phyloP scores from a whole-genome alignment of 1,140 invertebrate species.

The Trichonephila inaurata region DNA sequence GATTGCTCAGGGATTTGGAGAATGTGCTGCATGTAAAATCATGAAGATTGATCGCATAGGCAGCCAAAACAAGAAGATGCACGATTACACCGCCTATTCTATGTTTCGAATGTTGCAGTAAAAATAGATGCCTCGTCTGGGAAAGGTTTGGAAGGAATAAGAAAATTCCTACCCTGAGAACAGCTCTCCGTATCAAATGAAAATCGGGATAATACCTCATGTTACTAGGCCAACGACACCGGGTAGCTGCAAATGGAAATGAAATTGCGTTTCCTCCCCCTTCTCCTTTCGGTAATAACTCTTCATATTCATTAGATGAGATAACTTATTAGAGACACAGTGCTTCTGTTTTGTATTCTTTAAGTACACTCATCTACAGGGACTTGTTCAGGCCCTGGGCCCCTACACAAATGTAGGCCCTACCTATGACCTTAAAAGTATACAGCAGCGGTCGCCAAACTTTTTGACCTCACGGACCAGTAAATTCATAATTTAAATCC shows the following conservation, averaged over 20 bases:
- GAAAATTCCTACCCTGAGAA: background rate
- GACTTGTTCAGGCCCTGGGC: no score
- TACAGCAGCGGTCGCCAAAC: no score
- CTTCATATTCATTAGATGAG: background rate
- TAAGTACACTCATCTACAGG: no score
- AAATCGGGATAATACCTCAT: constrained; percentile 11
- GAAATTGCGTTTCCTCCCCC: background rate
- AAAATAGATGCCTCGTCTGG: constrained; percentile 40
- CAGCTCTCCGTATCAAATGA: background rate
- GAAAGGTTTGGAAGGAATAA: background rate
- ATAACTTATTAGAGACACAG: background rate
- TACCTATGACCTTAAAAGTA: no score
- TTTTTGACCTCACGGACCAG: no score
- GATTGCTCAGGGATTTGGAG: constrained; percentile 31
- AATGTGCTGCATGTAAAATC: constrained; percentile 59
- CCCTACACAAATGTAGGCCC: no score
- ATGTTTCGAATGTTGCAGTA: constrained; percentile 53
- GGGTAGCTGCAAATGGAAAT: background rate
- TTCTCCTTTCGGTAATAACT: background rate
- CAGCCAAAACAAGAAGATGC: constrained; percentile 11
- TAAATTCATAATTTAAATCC: no score
- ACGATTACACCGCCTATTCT: constrained; percentile 55
- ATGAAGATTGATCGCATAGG: constrained; percentile 52
- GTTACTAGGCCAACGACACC: constrained; percentile 25
- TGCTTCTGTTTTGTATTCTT: no score